Conservation (phyloP, 2,797 vertebrate species). For the Pangasius djambal region DNA sequence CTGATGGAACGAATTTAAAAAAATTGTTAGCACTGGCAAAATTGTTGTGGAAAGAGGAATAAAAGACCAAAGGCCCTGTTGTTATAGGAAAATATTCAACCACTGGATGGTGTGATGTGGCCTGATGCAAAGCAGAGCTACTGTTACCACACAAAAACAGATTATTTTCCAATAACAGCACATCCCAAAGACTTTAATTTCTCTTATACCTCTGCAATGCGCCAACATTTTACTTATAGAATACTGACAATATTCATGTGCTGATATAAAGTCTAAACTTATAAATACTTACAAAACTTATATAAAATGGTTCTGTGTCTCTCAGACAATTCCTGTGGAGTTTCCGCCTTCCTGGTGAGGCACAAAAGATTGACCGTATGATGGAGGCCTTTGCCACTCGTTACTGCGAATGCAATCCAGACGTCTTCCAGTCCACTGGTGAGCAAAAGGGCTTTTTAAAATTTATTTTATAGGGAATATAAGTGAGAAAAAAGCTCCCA, state of each 20-base stretch:
- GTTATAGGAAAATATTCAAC: not conserved
- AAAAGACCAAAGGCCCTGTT: not conserved
- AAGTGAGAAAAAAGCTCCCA: not conserved
- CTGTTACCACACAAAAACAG: not conserved
- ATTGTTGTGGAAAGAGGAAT: not conserved
- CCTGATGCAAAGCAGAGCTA: not conserved
- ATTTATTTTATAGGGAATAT: not conserved
- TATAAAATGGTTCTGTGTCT: not conserved
- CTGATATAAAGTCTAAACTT: not conserved
- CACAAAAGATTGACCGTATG: slow-evolving; percentile 97
- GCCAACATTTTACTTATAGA: not conserved
- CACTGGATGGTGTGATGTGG: not conserved
- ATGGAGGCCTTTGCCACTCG: slow-evolving; percentile 93
- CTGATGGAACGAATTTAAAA: not conserved
- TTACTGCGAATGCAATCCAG: slow-evolving; percentile 87
- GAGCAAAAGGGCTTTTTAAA: not conserved
- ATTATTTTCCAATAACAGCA: not conserved
- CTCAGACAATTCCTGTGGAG: slow-evolving; percentile 92
- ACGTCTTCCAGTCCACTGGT: slow-evolving; percentile 92
- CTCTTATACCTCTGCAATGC: not conserved
- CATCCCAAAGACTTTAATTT: not conserved
- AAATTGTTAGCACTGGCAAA: not conserved
- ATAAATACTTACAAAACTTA: not conserved
- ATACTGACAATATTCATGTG: not conserved
- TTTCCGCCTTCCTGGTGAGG: slow-evolving; percentile 90